Evolutionary conservation across 1,140 invertebrate species (phyloP).

Genomic region (Hypsibius dujardini): DNA sequence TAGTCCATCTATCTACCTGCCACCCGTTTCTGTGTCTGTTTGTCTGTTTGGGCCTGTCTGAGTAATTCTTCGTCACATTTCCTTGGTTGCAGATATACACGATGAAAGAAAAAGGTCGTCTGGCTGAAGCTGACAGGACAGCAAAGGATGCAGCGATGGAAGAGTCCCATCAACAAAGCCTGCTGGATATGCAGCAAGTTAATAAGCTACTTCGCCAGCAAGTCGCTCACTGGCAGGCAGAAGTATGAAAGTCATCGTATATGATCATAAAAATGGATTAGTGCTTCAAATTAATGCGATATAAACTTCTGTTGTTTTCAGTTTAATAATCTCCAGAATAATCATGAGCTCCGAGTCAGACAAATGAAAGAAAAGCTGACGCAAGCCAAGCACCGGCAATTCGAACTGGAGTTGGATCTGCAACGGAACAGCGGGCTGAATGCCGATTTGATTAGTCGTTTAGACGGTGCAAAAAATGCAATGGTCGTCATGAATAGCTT

Average conservation of each 20-base stretch:
- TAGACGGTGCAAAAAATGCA: not conserved
- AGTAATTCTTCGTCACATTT: not conserved
- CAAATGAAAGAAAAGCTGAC: not conserved
- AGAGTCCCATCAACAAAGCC: constrained; percentile 8
- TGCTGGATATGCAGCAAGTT: constrained; percentile 15
- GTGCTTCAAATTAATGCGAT: no score
- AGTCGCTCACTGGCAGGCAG: constrained; percentile 14
- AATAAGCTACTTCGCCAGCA: constrained; percentile 14
- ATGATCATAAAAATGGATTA: no score
- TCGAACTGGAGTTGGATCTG: not conserved
- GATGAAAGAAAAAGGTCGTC: not conserved
- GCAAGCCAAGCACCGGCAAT: not conserved
- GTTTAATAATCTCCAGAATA: constrained; percentile 15
- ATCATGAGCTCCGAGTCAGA: not conserved
- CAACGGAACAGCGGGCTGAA: not conserved
- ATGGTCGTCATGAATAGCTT: not conserved
- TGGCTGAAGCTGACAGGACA: not conserved
- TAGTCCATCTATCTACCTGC: no score
- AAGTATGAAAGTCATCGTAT: not conserved
- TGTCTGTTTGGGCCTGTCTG: not conserved
- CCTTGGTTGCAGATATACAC: not conserved
- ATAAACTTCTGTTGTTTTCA: no score
- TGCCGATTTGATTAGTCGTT: not conserved
- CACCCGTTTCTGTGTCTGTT: no score
- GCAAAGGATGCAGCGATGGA: constrained; percentile 8